Evolutionary conservation across 2,113 vertebrate genomes (phyloP).

Genomic region (Sebastes fasciatus): DNA sequence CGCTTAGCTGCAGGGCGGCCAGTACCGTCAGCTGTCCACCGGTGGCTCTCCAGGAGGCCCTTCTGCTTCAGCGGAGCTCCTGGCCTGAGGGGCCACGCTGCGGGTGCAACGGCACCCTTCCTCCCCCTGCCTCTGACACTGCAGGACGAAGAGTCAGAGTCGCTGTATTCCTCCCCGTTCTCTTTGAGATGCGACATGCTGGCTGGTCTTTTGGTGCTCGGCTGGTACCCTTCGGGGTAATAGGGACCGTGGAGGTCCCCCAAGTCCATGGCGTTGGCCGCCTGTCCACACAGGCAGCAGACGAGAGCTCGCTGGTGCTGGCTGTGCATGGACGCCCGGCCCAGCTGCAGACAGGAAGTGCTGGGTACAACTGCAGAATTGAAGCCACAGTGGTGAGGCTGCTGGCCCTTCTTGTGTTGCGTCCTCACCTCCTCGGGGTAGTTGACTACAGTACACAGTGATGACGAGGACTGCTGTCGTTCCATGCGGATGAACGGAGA

Average conservation of each 20-base stretch:
- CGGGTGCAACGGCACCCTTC: conserved; percentile 20
- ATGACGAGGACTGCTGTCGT: conserved; percentile 51
- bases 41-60: conserved; percentile 36
- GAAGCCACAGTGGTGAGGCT: conserved; percentile 48
- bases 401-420: conserved; percentile 69
- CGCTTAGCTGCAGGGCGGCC: conserved; percentile 74
- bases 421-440: conserved; percentile 77
- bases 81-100: conserved; percentile 15
- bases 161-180: conserved; percentile 69
- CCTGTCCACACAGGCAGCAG: conserved; percentile 83
- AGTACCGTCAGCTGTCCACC: conserved; percentile 33
- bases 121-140: conserved; percentile 45
- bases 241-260: conserved; percentile 88
- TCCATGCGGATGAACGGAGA: conserved; percentile 79
- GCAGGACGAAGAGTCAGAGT: conserved; percentile 76
- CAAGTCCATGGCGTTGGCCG: conserved; percentile 85
- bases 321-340: conserved; percentile 69
- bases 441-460: conserved; percentile 81
- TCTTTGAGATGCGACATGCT: conserved; percentile 57
- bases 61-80: conserved; percentile 57
- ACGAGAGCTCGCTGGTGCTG: conserved; percentile 68
- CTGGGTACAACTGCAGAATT: conserved; percentile 74
- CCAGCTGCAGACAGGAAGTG: conserved; percentile 80
- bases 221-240: conserved; percentile 82
- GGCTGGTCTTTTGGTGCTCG: conserved; percentile 58